phyloP scores from a whole-genome alignment of 2,113 vertebrate species.

The Pteruthius melanotis region DNA sequence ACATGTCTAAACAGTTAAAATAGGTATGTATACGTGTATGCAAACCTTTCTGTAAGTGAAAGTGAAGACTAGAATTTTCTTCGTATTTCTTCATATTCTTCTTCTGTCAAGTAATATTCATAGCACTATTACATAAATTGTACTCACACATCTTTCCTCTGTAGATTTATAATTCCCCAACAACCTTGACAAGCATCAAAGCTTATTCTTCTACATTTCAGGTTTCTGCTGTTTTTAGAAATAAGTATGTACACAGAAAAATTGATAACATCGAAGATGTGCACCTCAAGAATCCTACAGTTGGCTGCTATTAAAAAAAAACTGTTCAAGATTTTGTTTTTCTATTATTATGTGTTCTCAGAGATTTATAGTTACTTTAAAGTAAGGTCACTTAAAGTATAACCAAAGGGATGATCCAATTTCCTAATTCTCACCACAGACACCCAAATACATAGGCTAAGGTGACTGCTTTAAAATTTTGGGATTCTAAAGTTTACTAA shows the following conservation, averaged over 20 bases:
- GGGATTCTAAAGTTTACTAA: neutral
- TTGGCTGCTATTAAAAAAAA: neutral
- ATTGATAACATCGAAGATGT: neutral
- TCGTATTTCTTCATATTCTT: neutral
- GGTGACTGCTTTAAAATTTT: neutral
- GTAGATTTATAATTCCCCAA: neutral
- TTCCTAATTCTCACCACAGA: neutral
- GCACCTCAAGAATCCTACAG: neutral
- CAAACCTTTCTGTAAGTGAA: neutral
- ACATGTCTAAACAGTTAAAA: neutral
- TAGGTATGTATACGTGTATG: neutral
- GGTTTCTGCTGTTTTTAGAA: neutral
- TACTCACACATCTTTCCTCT: neutral
- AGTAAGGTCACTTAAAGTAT: neutral
- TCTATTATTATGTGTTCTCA: neutral
- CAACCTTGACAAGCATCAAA: neutral
- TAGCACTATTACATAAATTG: neutral
- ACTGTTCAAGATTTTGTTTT: neutral
- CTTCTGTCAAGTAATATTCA: neutral
- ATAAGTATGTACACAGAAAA: neutral
- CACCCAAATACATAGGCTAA: neutral
- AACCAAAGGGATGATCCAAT: neutral
- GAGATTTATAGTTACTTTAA: neutral
- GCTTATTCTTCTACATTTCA: neutral
- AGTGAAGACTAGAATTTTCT: neutral